Evolutionary conservation across 2,113 vertebrate genomes (phyloP).

Genomic region (Vireo altiloquus): DNA sequence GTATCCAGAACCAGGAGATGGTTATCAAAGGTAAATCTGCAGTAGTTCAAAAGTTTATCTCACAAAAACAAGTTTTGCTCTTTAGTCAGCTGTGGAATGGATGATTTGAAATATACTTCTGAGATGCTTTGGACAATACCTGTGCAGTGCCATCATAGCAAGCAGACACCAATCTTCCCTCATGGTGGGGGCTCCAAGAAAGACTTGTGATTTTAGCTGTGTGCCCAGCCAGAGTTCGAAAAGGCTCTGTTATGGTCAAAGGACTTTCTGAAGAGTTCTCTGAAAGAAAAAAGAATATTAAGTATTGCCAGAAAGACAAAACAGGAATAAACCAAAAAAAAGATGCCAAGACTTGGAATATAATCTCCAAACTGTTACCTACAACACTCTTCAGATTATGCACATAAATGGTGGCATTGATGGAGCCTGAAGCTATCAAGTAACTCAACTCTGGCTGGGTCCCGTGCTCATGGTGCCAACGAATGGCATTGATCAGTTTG

Average conservation of each 20-base stretch:
- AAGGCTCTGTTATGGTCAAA: slow-evolving; percentile 84
- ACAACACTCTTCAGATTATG: slow-evolving; percentile 81
- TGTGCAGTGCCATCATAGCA: slow-evolving; percentile 94
- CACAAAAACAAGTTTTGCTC: background rate
- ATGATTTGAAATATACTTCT: background rate
- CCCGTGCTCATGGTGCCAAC: slow-evolving; percentile 87
- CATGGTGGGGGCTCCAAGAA: slow-evolving; percentile 92
- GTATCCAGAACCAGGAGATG: background rate
- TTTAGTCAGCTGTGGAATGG: background rate
- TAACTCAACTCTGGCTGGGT: slow-evolving; percentile 74
- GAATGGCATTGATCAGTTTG: slow-evolving; percentile 89
- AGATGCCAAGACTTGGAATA: background rate
- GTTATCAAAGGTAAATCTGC: background rate
- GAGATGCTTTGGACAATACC: slow-evolving; percentile 63
- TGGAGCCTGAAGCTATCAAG: slow-evolving; percentile 90
- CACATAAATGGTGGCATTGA: slow-evolving; percentile 87
- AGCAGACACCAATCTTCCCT: slow-evolving; percentile 84
- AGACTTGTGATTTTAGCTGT: slow-evolving; percentile 91
- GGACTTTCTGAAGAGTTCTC: slow-evolving; percentile 79
- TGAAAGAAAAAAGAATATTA: slow-evolving; percentile 42
- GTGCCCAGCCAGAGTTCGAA: slow-evolving; percentile 86
- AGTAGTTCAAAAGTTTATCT: background rate
- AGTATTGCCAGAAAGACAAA: background rate
- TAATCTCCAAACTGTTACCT: slow-evolving; percentile 69
- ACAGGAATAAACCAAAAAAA: background rate